Base-by-base conservation (phyloP, 2,113 vertebrate genomes). In the Corythaixoides concolor region DNA sequence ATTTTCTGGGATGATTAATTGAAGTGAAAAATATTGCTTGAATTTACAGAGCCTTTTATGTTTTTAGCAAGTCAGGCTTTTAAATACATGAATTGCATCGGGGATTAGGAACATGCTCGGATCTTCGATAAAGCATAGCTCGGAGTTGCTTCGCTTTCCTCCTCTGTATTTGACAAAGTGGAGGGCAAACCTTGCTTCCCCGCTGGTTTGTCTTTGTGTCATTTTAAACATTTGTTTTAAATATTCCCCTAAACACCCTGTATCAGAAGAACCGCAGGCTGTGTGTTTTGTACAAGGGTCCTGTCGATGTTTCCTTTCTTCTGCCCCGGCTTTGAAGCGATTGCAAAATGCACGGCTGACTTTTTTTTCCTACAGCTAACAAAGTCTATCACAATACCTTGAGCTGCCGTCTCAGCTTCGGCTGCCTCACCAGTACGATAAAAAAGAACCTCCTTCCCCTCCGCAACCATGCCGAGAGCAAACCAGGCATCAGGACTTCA, bases 151-250 rank as follows among this genome's bases (percentile, higher is more conserved):
- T 28, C 9, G 47, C 68, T 72, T 52, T 45, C 76, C 82, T 37
- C 68, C 59, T 26, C 62, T 24, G 30, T 4, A 37, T 35, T 15
- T 82, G 80, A 63, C 80, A 70, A 23, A 63, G 89, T 0, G 28
- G 12, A 95, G 88, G 73, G 86, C 69, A 89, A 81, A 45, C 50
- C 80, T 22, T 2, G 2, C 67, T 50, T 67, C 93, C 69, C 86
- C 5, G 70, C 92, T 80, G 73, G 17, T 21, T 22, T 75, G 50
- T 8, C 81, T 91, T 50, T 63, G 88, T 52, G 63, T 15, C 62
- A 68, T 39, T 19, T 79, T 55, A 35, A 92, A 83, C 70, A 50
- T 80, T 88, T 80, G 88, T 85, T 96, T 94, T 80, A 80, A 92
- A 73, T 22, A 50, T 49, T 85, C 62, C 93, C 81, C 85, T 50